A percentile compares a stretch with the other conserved stretches of the same genome.
Conservation (phyloP, 2,888 invertebrate genomes). For the Isotomurus palustris region DNA sequence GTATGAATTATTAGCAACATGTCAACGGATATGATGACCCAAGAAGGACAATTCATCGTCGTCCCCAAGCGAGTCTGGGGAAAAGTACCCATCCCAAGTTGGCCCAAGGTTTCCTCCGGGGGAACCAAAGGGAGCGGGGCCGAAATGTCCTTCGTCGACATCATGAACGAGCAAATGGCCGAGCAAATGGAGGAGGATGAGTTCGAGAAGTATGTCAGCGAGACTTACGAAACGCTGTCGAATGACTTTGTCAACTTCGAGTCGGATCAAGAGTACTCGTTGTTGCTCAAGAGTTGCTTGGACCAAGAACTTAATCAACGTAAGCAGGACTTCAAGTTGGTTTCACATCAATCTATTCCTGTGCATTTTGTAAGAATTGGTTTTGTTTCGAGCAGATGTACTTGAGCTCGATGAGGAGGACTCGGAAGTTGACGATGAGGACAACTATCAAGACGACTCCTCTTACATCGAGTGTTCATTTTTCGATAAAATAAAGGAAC, state of each 20-base stretch:
- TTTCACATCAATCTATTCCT: too few species aligned
- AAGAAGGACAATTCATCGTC: constrained; percentile 12
- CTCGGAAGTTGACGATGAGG: not conserved
- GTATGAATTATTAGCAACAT: not conserved
- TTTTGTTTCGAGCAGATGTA: constrained; percentile 5
- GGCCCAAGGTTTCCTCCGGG: not conserved
- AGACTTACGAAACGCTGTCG: constrained; percentile 21
- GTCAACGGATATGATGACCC: constrained; percentile 7
- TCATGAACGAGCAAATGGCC: constrained; percentile 8
- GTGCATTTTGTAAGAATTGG: not conserved
- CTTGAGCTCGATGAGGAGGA: constrained; percentile 7
- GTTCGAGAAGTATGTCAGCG: constrained; percentile 25
- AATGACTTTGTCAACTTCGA: constrained; percentile 9
- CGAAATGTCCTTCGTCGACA: constrained; percentile 1
- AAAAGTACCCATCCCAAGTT: not conserved
- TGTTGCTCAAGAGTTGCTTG: constrained; percentile 3
- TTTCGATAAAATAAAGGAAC: constrained; percentile 4
- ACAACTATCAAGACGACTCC: not conserved
- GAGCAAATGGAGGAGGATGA: constrained; percentile 17
- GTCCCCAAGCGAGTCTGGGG: not conserved
- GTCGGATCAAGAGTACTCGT: constrained; percentile 3
- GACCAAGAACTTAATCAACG: constrained; percentile 9
- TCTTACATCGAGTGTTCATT: not conserved
- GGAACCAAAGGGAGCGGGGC: not conserved
- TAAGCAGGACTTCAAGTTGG: too few species aligned